Base-by-base conservation (phyloP, 1,140 invertebrate species). In the Hycleus phaleratus region DNA sequence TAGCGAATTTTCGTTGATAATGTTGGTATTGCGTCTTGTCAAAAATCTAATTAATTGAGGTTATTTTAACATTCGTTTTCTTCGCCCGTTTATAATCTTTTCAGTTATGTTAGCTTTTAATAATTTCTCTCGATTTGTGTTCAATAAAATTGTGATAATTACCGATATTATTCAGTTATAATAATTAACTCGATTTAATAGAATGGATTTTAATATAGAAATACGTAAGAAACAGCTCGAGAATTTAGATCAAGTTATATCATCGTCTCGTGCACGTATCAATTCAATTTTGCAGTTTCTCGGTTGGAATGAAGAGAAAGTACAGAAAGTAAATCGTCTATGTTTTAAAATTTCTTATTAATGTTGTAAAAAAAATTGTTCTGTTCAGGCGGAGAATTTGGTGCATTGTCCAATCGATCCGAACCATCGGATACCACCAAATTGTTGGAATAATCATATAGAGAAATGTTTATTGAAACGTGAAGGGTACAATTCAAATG, bases 391-490 rank as follows among this genome's bases (percentile, higher is more conserved):
- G n/a, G 59, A 64, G 18, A 44, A 51, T 40, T 60, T 64, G 12
- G 56, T 78, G 1, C 61, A 56, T 8, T 81, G 80, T 60, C 75
- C 77, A 0, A 71, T 79, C 40, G 68, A 79, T 66, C 42, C 66
- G 4, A 70, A 71, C 1, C 80, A 82, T 64, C 67, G 65, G 57
- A 59, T 82, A 39, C 68, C 69, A 11, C 53, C 71, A 50, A 68
- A 70, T 57, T 69, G 49, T 26, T 56, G 76, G 3, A 68, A 75
- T 43, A 59, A 71, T 42, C 80, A 81, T 69, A 53, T 79, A 3
- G 57, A 74, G 39, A 67, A 58, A 48, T 82, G 79, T 66, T 70
- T 72, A 48, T 73, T 79, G 70, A 78, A 72, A 66, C 67, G 68
- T 8, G 73, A 78, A 62, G 78, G 78, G 53, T 82, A 82, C 60